A percentile compares a stretch with the other conserved stretches of the same genome.
Evolutionary conservation across 2,888 invertebrate genomes (phyloP).

Genomic region (Habroteleia sp.): DNA sequence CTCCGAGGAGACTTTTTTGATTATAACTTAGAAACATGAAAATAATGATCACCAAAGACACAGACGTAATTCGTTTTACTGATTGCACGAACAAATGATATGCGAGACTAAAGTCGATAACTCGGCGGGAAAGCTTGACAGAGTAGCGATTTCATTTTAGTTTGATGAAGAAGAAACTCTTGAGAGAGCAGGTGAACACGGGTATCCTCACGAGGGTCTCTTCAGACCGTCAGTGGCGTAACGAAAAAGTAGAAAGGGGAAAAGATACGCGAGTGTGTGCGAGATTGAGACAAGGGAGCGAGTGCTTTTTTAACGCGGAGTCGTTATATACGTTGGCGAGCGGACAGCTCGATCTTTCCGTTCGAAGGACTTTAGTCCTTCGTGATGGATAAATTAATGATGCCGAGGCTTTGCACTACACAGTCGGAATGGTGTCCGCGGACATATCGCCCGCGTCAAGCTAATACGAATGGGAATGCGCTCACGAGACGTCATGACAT

Average conservation of each 20-base stretch:
- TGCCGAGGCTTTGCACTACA: conserved; percentile 65
- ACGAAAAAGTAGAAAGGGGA: conserved; percentile 25
- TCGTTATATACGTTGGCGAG: conserved; percentile 22
- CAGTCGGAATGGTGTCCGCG: conserved; percentile 71
- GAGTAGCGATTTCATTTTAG: conserved; percentile 59
- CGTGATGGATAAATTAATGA: conserved; percentile 76
- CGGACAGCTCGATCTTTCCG: conserved; percentile 41
- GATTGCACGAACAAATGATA: conserved; percentile 32
- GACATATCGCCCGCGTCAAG: conserved; percentile 70
- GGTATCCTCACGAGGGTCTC: conserved; percentile 56
- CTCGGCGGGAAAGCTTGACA: conserved; percentile 44
- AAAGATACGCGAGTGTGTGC: conserved; percentile 26
- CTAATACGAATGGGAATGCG: conserved; percentile 60
- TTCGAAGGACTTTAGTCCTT: conserved; percentile 42
- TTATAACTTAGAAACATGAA: too few relatives aligned
- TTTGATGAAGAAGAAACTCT: conserved; percentile 62
- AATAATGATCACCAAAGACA: too few relatives aligned
- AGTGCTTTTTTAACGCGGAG: conserved; percentile 64
- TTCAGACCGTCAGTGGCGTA: conserved; percentile 48
- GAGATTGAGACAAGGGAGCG: conserved; percentile 52
- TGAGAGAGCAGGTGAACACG: conserved; percentile 57
- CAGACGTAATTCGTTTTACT: too few relatives aligned
- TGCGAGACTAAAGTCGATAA: conserved; percentile 33
- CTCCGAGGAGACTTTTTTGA: too few relatives aligned
- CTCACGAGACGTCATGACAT: conserved; percentile 48